Percentiles rank a stretch among this genome's conserved stretches.
Evolutionary conservation across 2,888 invertebrate species (phyloP).

Genomic region (Drosophila prolongata): DNA sequence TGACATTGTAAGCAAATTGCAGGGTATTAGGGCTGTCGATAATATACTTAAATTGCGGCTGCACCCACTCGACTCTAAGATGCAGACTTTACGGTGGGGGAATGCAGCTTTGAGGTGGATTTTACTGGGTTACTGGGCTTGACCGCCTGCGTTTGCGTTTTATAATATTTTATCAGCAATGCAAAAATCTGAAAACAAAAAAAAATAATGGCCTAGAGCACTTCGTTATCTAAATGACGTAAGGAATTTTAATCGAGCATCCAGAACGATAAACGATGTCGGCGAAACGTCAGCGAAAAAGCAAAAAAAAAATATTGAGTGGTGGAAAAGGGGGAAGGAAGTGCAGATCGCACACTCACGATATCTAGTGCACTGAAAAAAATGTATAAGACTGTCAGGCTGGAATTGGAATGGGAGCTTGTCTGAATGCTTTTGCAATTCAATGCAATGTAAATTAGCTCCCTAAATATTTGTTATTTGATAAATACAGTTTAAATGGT

Average conservation of each 20-base stretch:
- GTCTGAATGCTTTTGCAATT: too few relatives aligned
- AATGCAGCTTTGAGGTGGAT: background rate
- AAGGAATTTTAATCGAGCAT: slow-evolving; percentile 78
- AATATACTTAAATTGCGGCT: slow-evolving; percentile 15
- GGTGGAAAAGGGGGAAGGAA: slow-evolving; percentile 2
- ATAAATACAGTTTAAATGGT: too few relatives aligned
- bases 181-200: slow-evolving; percentile 23
- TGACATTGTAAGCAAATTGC: slow-evolving; percentile 1
- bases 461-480: too few relatives aligned
- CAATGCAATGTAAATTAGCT: too few relatives aligned
- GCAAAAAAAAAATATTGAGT: slow-evolving; percentile 1
- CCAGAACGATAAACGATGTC: slow-evolving; percentile 65
- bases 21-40: slow-evolving; percentile 20
- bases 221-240: slow-evolving; percentile 66
- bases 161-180: slow-evolving; percentile 38
- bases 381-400: background rate
- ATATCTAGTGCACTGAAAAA: slow-evolving; percentile 8
- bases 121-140: slow-evolving; percentile 39
- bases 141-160: slow-evolving; percentile 4
- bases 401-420: too few relatives aligned
- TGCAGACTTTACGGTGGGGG: background rate
- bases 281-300: slow-evolving; percentile 21
- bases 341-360: slow-evolving; percentile 16
- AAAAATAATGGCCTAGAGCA: slow-evolving; percentile 7
- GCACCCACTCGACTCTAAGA: slow-evolving; percentile 33